Base-by-base conservation (phyloP, 2,797 vertebrate genomes). In the Scleropages formosus region DNA sequence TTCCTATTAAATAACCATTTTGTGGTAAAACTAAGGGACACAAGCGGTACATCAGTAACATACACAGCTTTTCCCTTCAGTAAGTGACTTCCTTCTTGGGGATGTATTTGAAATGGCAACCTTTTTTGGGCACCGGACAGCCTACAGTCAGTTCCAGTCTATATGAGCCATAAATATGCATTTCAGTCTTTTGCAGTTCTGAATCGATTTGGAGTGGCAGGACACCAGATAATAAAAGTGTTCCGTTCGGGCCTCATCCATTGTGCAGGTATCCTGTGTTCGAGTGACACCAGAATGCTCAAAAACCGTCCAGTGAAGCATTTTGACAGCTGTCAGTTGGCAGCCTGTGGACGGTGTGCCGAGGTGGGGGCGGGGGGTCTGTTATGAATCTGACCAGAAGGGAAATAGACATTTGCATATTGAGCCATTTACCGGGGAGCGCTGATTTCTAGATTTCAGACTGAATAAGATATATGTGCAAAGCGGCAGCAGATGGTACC, bases 401-500 rank as follows among this genome's bases (percentile, higher is more conserved):
- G 22, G 51, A 47, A 56, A 22, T 56, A 27, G 49, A 27, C 16
- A 22, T 20, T 61, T 20, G 15, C 15, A 18, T 18, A 18, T 18
- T n/a, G 20, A 61, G n/a, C n/a, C 59, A 61, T 56, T 51, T 58
- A 70, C 47, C 70, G 16, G 49, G 56, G 44, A 53, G 18, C 68
- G 56, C 51, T 18, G 51, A 16, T 24, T 31, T 67, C 67, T 65
- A 47, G 65, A 8, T 22, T 70, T 18, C 53, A 56, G 53, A 56
- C 9, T 56, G 53, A 12, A 18, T 3, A 10, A 1, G 3, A 56
- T 56, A 10, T 18, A 56, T 56, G 18, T 56, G 53, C 12, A 12
- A 56, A 47, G 44, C 66, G 39, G 16, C 51, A 66, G 16, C 66
- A 68, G 66, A 68, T 68, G 66, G 66, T 66, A 46, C 16, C 68